Evolutionary conservation across 2,113 vertebrate species (phyloP).

Genomic region (Canis aureus): DNA sequence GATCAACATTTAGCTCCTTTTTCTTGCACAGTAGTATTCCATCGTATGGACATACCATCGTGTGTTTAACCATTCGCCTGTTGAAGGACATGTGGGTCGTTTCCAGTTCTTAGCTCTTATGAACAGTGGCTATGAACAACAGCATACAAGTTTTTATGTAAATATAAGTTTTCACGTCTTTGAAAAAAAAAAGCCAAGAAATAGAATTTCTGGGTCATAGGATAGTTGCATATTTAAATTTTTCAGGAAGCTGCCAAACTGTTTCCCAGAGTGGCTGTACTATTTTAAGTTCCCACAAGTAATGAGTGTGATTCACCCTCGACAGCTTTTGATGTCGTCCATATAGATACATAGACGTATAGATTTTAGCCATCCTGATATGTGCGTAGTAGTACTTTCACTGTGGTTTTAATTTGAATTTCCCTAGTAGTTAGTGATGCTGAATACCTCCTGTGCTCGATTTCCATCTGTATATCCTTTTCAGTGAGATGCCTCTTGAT

Average conservation of each 20-base stretch:
- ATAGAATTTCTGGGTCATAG: neutral
- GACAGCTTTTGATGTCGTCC: neutral
- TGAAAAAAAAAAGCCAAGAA: neutral
- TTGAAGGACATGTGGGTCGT: neutral
- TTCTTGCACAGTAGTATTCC: neutral
- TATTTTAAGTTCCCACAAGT: neutral
- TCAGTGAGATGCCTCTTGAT: neutral
- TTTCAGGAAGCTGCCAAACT: neutral
- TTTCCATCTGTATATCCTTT: neutral
- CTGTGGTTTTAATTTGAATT: neutral
- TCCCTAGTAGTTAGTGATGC: neutral
- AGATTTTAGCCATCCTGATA: neutral
- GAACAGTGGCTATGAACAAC: neutral
- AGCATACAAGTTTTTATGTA: neutral
- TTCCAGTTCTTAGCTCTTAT: neutral
- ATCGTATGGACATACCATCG: neutral
- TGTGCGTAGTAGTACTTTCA: neutral
- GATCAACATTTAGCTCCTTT: neutral
- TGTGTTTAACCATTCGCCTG: neutral
- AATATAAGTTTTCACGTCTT: neutral
- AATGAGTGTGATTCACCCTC: neutral
- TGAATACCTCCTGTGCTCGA: neutral
- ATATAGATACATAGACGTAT: neutral
- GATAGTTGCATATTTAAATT: neutral
- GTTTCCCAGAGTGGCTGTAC: neutral